Percentiles rank a stretch among this genome's conserved stretches.
Evolutionary conservation across 2,797 vertebrate species (phyloP).

Genomic region (Glyptemys insculpta): DNA sequence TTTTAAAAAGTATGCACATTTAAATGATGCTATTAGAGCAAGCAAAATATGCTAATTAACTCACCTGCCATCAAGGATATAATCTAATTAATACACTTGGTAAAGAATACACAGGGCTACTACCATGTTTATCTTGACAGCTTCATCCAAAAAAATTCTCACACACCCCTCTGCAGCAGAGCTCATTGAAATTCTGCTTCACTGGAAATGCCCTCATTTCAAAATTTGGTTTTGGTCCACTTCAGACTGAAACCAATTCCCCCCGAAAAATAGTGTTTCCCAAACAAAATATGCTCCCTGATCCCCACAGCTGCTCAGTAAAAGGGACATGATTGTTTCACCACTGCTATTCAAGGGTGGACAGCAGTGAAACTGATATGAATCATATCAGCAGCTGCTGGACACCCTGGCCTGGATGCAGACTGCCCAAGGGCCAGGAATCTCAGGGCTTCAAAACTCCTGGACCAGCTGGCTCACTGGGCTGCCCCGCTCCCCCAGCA

Average conservation of each 20-base stretch:
- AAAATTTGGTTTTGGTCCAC: neutral
- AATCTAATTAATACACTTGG: neutral
- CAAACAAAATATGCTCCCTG: neutral
- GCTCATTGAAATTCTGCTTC: neutral
- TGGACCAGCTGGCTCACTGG: neutral
- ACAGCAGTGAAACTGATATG: rapidly evolving
- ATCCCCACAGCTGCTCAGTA: neutral
- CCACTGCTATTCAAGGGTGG: neutral
- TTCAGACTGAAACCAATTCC: neutral
- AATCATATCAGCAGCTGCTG: neutral
- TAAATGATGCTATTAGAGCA: neutral
- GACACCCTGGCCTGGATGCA: neutral
- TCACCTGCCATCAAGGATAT: neutral
- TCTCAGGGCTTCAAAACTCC: neutral
- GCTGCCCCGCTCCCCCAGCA: neutral
- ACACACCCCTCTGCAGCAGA: neutral
- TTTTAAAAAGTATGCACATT: neutral
- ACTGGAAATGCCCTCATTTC: neutral
- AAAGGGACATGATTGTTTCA: neutral
- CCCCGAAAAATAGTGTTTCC: neutral
- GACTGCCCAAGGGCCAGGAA: neutral
- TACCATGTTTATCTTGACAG: neutral
- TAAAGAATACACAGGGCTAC: neutral
- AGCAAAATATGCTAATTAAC: neutral
- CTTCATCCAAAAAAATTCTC: neutral